These are phyloP conservation scores for Phylloscopus whistleri DNA, from an alignment of 2,113 vertebrate genomes.

Conservation along the genomic window DNA sequence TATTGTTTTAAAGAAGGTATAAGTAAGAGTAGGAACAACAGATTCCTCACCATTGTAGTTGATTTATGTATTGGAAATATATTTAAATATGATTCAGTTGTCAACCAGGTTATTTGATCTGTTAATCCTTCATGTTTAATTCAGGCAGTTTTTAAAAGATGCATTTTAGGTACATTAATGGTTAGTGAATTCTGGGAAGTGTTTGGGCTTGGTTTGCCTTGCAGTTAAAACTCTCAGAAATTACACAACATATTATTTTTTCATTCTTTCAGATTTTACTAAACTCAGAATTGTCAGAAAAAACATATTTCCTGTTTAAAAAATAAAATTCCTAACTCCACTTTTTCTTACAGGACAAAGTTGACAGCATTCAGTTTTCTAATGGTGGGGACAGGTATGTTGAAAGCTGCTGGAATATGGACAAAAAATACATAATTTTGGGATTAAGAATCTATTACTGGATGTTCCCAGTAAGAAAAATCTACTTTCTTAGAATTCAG, in stretches of 20 bases:
- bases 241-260: not conserved
- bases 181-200: not conserved
- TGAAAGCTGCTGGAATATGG: not conserved
- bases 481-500: not conserved
- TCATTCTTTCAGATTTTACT: not conserved
- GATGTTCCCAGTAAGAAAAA: not conserved
- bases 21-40: not conserved
- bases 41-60: not conserved
- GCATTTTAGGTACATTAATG: not conserved
- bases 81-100: not conserved
- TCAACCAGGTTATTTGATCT: not conserved
- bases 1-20: not conserved
- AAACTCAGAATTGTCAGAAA: not conserved
- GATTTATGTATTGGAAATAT: not conserved
- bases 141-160: not conserved
- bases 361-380: slow-evolving; percentile 97
- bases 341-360: slow-evolving; percentile 86
- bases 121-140: not conserved
- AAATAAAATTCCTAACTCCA: not conserved
- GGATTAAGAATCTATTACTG: not conserved
- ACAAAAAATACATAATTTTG: not conserved
- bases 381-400: slow-evolving; percentile 89
- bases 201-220: not conserved
- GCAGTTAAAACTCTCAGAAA: not conserved
- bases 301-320: accelerated